Percentiles rank a stretch among this genome's conserved stretches.
Evolutionary conservation across 2,113 vertebrate genomes (phyloP).

Genomic region (Hippocampus zosterae): DNA sequence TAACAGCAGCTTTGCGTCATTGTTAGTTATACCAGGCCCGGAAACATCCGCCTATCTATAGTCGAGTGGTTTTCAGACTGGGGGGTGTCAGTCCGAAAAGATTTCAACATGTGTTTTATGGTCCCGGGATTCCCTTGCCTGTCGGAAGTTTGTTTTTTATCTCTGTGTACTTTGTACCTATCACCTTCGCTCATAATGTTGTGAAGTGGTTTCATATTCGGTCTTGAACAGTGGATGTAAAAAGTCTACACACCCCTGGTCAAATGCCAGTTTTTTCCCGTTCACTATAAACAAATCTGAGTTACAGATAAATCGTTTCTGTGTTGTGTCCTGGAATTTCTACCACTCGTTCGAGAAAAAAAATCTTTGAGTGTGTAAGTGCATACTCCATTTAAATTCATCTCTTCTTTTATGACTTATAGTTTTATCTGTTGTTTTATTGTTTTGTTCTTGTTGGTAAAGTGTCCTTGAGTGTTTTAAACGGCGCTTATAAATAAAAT

Average conservation of each 20-base stretch:
- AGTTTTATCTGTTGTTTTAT: too few species aligned
- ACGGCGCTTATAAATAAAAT: too few species aligned
- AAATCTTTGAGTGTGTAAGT: too few species aligned
- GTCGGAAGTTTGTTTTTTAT: conserved; percentile 6
- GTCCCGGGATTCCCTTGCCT: conserved; percentile 33
- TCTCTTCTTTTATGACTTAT: too few species aligned
- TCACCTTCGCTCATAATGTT: neutral
- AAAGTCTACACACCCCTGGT: neutral
- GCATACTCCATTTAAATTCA: too few species aligned
- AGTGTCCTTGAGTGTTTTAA: too few species aligned
- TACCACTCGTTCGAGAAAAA: too few species aligned
- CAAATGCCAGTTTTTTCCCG: neutral
- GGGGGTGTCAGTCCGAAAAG: conserved; percentile 31
- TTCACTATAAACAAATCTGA: too few species aligned
- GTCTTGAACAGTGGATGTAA: neutral
- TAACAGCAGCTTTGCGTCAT: conserved; percentile 2
- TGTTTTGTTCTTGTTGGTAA: too few species aligned
- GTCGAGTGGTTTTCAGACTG: conserved; percentile 63
- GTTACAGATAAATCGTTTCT: too few species aligned
- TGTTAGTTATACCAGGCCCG: conserved; percentile 28
- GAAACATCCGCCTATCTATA: conserved; percentile 71
- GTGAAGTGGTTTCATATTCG: neutral
- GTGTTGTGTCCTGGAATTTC: neutral
- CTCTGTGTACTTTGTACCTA: neutral
- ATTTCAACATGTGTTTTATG: conserved; percentile 25